Evolutionary conservation across 23 tunicate genomes (phyloP).

Genomic region (Aplidium turbinatum): DNA sequence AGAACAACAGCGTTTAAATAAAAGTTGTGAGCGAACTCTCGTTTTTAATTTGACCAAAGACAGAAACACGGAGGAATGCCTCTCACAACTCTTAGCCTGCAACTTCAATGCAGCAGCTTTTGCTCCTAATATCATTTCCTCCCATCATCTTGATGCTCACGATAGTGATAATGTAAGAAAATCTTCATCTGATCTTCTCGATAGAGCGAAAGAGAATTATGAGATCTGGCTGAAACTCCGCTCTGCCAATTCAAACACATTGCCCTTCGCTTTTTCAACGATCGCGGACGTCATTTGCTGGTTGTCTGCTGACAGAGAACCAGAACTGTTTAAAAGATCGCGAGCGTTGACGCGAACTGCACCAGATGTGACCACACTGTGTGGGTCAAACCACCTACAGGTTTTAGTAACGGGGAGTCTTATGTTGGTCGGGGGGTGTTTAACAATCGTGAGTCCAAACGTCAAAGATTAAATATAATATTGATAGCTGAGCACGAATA

Average conservation of each 20-base stretch:
- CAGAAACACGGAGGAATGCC: conserved; percentile 33
- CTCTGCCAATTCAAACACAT: too few relatives aligned
- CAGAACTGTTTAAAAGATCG: conserved; percentile 19
- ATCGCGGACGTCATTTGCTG: conserved; percentile 65
- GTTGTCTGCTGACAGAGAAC: conserved; percentile 45
- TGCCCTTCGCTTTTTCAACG: conserved; percentile 39
- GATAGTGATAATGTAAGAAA: conserved; percentile 58
- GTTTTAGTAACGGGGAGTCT: conserved; percentile 82
- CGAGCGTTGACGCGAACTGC: neutral
- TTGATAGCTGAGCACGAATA: too few relatives aligned
- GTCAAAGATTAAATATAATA: conserved; percentile 41
- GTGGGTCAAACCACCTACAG: conserved; percentile 50
- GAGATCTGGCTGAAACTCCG: conserved; percentile 57
- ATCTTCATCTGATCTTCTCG: conserved; percentile 39
- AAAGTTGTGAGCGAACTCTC: conserved; percentile 36
- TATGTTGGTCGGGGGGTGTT: conserved; percentile 74
- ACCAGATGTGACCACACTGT: neutral
- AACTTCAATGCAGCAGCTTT: conserved; percentile 43
- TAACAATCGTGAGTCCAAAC: conserved; percentile 64
- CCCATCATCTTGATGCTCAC: conserved; percentile 27
- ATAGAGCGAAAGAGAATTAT: conserved; percentile 21
- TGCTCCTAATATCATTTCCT: conserved; percentile 62
- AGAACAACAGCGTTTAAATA: conserved; percentile 29
- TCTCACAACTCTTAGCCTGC: conserved; percentile 40
- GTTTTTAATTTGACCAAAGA: conserved; percentile 65